Conservation (phyloP, 2,888 invertebrate genomes). For the Agriopis aurantiaria region DNA sequence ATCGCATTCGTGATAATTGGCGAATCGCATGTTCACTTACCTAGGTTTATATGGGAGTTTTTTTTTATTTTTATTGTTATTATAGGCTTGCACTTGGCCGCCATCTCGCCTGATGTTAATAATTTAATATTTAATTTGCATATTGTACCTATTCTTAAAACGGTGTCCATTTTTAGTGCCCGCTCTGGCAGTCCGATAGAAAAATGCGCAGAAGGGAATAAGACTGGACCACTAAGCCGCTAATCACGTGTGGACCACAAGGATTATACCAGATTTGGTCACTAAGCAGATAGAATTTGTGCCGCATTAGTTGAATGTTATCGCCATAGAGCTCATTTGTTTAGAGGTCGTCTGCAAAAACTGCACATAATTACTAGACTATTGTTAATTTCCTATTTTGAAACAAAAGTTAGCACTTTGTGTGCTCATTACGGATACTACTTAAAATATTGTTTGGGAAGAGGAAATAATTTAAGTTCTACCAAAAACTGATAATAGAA, state of each 20-base stretch:
- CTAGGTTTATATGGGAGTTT: neutral
- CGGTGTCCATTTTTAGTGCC: too few relatives aligned
- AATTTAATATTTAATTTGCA: too few relatives aligned
- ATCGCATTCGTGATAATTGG: constrained; percentile 15
- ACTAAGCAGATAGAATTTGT: constrained; percentile 22
- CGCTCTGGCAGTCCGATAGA: too few relatives aligned
- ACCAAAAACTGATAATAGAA: too few relatives aligned
- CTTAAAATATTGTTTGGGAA: constrained; percentile 2
- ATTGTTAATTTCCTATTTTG: constrained; percentile 21
- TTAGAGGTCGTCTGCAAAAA: constrained; percentile 23
- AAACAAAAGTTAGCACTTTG: constrained; percentile 21
- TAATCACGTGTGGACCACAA: constrained; percentile 15
- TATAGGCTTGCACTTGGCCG: too few relatives aligned
- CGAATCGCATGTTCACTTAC: constrained; percentile 23
- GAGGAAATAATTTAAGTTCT: constrained; percentile 2
- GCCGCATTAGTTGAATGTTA: constrained; percentile 21
- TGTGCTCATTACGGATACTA: constrained; percentile 9
- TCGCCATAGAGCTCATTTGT: constrained; percentile 14
- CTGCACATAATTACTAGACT: constrained; percentile 18
- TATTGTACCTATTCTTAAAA: neutral
- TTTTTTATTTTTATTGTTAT: too few relatives aligned
- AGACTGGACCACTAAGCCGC: neutral
- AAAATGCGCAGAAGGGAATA: too few relatives aligned
- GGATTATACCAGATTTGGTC: constrained; percentile 23
- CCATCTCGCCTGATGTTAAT: too few relatives aligned